A percentile compares a stretch with the other conserved stretches of the same genome.
Conservation (phyloP, 2,797 vertebrate genomes). For the Typhlichthys eigenmanni region DNA sequence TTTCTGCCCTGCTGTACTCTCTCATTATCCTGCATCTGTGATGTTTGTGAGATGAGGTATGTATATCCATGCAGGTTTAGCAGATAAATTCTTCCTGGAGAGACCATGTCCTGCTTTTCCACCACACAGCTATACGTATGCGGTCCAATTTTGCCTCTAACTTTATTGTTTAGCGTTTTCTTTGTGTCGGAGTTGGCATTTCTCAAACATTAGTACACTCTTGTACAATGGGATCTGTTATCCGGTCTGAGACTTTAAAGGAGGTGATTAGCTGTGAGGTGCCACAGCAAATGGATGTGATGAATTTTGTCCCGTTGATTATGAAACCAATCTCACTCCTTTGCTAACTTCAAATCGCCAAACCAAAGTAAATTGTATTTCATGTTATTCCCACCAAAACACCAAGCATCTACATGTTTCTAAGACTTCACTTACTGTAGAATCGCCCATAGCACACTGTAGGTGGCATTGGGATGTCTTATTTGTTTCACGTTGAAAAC, state of each 20-base stretch:
- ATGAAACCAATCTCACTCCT: slow-evolving; percentile 35
- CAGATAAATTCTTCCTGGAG: slow-evolving; percentile 38
- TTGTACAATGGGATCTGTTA: slow-evolving; percentile 35
- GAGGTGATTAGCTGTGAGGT: slow-evolving; percentile 55
- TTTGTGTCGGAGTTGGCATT: slow-evolving; percentile 61
- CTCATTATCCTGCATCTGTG: slow-evolving; percentile 38
- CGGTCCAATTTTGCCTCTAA: slow-evolving; percentile 38
- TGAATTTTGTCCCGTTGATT: slow-evolving; percentile 27
- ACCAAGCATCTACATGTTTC: neutral
- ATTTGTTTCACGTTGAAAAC: slow-evolving; percentile 3
- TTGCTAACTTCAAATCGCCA: slow-evolving; percentile 16
- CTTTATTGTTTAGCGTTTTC: slow-evolving; percentile 30
- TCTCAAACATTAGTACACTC: slow-evolving; percentile 64
- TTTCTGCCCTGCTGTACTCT: slow-evolving; percentile 22
- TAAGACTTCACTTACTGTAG: neutral
- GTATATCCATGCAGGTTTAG: slow-evolving; percentile 1
- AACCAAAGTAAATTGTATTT: slow-evolving; percentile 4
- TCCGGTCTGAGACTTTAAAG: slow-evolving; percentile 19
- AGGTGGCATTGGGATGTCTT: neutral
- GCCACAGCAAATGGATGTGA: slow-evolving; percentile 36
- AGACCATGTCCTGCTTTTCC: slow-evolving; percentile 48
- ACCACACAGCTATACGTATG: slow-evolving; percentile 13
- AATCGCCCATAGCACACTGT: neutral
- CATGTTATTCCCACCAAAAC: slow-evolving; percentile 18
- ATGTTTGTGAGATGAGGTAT: slow-evolving; percentile 31